Percentiles rank a stretch among this genome's conserved stretches.
These are phyloP conservation scores for Rhabdomys pumilio DNA, from an alignment of 2,797 vertebrate genomes.

Conservation along the genomic window DNA sequence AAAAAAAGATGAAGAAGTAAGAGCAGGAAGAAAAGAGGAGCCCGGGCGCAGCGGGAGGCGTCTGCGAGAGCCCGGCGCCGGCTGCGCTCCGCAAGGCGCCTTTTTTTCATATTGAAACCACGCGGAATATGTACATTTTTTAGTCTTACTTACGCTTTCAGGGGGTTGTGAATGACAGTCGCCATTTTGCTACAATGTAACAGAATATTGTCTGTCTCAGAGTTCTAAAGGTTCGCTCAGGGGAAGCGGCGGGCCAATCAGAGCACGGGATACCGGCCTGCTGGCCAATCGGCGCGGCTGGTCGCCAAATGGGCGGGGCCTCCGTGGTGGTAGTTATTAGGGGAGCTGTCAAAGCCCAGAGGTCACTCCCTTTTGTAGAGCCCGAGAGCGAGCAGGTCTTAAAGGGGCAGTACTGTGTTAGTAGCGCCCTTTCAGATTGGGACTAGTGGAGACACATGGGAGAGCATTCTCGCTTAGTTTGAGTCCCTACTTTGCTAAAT, in stretches of 20 bases:
- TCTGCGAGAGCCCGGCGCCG: conserved; percentile 81
- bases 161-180: conserved; percentile 99
- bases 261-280: conserved; percentile 89
- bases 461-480: conserved; percentile 37
- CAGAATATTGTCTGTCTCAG: conserved; percentile 99
- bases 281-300: conserved; percentile 90
- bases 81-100: conserved; percentile 89
- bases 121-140: conserved; percentile 91
- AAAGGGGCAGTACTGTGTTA: conserved; percentile 87
- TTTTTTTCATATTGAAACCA: conserved; percentile 92
- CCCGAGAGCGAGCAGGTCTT: conserved; percentile 89
- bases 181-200: conserved; percentile 99
- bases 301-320: conserved; percentile 90
- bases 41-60: conserved; percentile 79
- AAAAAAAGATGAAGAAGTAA: conserved; percentile 85
- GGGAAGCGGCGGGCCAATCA: conserved; percentile 93
- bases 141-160: conserved; percentile 99
- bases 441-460: conserved; percentile 39
- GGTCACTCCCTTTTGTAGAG: conserved; percentile 95
- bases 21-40: conserved; percentile 85
- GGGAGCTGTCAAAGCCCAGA: conserved; percentile 99
- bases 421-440: conserved; percentile 32
- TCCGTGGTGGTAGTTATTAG: conserved; percentile 94
- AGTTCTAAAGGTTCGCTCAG: conserved; percentile 98
- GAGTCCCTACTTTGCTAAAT: conserved; percentile 68